Base-by-base conservation (phyloP, 2,113 vertebrate species). In the Corythornis madagascariensis region DNA sequence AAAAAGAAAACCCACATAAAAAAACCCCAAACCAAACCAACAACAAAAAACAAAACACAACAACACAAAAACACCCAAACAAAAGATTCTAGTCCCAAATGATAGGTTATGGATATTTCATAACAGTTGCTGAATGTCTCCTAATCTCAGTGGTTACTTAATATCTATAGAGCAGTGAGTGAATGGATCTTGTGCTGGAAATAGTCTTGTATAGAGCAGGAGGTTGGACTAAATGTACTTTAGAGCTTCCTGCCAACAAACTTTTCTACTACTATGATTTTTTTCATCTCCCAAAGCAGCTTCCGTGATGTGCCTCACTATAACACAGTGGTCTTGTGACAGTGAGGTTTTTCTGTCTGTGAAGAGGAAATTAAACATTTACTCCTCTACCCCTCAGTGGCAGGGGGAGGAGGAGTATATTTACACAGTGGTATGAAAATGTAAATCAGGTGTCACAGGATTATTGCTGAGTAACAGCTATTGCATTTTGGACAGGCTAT, bases 391-490 rank as follows among this genome's bases (percentile, higher is more conserved):
- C 25, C 28, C 33, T 72, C 1, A 43, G 31, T 16, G 6, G 2
- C 9, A 35, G 16, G 17, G 21, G 11, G 13, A 81, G 45, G 28
- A 65, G 73, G 2, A 45, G 7, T 79, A 9, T 76, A 42, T 90
- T 95, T 96, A 76, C 55, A 38, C 35, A 18, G 3, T 28, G 28
- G 17, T 73, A 70, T 70, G 52, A 92, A 88, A 91, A 87, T 73
- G 42, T 79, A 89, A 92, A 92, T 66, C 55, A 55, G 15, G 13
- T 84, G 74, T 82, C 81, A 70, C 20, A 85, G 33, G 47, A 86
- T 7, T 29, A 8, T 55, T 14, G 12, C 28, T 60, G 12, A 76
- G 9, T 77, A 69, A 81, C 18, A 80, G 16, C 15, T 21, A 72
- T 69, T 86, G 45, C 7, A 43, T 57, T 80, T 86, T 89, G 50